A percentile compares a stretch with the other conserved stretches of the same genome.
Evolutionary conservation across 2,113 vertebrate genomes (phyloP).

Genomic region (Casuarius casuarius): DNA sequence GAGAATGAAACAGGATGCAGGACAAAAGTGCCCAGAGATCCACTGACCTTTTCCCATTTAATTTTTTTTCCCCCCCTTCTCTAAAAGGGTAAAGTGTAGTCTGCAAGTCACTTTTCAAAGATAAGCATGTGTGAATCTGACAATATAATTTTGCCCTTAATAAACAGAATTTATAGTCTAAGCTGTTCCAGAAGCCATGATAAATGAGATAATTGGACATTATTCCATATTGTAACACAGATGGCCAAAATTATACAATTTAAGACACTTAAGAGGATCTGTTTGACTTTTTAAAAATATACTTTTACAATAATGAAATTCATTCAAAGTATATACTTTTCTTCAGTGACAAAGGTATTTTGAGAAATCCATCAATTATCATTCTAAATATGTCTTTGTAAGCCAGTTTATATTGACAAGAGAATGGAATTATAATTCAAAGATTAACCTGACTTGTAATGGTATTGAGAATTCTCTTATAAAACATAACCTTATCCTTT

Average conservation of each 20-base stretch:
- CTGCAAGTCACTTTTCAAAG: constrained; percentile 36
- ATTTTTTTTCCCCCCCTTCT: not conserved
- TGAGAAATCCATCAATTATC: constrained; percentile 43
- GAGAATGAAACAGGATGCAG: not conserved
- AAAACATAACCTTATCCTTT: not conserved
- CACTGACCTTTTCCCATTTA: constrained; percentile 14
- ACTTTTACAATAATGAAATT: constrained; percentile 33
- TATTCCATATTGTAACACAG: constrained; percentile 52
- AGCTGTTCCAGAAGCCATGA: constrained; percentile 32
- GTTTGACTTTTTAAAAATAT: constrained; percentile 51
- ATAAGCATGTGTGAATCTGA: constrained; percentile 39
- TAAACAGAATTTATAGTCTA: constrained; percentile 54
- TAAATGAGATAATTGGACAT: constrained; percentile 61
- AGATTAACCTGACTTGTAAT: not conserved
- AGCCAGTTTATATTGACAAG: constrained; percentile 33
- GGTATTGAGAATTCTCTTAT: not conserved
- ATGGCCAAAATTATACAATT: constrained; percentile 24
- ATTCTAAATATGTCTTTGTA: constrained; percentile 23
- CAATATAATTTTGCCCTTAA: constrained; percentile 62
- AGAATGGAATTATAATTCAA: constrained; percentile 20
- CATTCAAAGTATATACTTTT: constrained; percentile 23
- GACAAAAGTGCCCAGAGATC: not conserved
- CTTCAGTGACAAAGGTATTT: constrained; percentile 29
- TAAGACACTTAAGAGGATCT: constrained; percentile 37
- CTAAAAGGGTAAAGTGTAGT: not conserved